A percentile compares a stretch with the other conserved stretches of the same genome.
Evolutionary conservation across 2,797 vertebrate genomes (phyloP).

Genomic region (Fistularia commersonii): DNA sequence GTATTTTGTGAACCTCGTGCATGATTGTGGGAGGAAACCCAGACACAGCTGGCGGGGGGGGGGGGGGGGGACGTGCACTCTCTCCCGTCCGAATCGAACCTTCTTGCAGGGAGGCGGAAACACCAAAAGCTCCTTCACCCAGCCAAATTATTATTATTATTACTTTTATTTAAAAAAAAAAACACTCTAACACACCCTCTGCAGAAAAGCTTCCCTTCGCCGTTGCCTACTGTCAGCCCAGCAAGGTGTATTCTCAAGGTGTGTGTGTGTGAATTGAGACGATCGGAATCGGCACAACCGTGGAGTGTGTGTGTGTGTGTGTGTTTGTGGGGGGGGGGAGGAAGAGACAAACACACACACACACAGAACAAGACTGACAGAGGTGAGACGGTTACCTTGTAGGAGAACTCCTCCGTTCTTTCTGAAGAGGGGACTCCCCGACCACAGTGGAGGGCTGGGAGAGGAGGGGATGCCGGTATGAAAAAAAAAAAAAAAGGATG

Average conservation of each 20-base stretch:
- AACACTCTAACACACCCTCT: conserved; percentile 51
- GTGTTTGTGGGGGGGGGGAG: background rate
- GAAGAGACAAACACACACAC: conserved; percentile 7
- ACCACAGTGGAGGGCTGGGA: conserved; percentile 91
- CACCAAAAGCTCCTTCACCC: too few species aligned
- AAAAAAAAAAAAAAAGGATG: background rate
- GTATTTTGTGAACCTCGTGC: too few species aligned
- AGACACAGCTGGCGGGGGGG: too few species aligned
- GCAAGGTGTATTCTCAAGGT: conserved; percentile 65
- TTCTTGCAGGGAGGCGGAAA: too few species aligned
- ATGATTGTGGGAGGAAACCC: too few species aligned
- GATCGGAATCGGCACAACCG: conserved; percentile 64
- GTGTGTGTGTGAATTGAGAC: conserved; percentile 61
- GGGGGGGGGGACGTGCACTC: too few species aligned
- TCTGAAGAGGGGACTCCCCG: conserved; percentile 94
- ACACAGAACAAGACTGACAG: conserved; percentile 30
- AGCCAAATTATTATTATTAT: too few species aligned
- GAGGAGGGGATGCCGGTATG: conserved; percentile 27
- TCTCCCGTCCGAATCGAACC: too few species aligned
- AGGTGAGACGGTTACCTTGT: conserved; percentile 81
- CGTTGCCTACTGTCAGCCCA: conserved; percentile 63
- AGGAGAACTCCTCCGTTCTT: conserved; percentile 90
- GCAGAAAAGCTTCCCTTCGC: conserved; percentile 40
- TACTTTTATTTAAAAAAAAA: too few species aligned
- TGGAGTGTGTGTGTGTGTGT: conserved; percentile 12